Conservation (phyloP, 2,888 invertebrate species). For the Xylota segnis region DNA sequence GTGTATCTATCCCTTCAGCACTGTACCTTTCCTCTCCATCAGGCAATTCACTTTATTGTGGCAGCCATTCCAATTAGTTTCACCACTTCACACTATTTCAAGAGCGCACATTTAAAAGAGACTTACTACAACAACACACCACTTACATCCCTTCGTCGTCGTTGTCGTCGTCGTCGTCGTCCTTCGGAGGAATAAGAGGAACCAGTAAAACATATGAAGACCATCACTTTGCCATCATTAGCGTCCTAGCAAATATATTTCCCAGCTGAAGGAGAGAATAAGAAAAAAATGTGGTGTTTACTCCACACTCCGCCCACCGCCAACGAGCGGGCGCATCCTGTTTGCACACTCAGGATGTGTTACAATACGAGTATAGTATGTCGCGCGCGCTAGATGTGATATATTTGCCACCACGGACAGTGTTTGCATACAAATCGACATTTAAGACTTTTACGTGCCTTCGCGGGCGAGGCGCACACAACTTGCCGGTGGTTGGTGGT, state of each 20-base stretch:
- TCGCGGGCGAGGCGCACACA: constrained; percentile 7
- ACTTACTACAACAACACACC: not conserved
- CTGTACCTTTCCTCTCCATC: constrained; percentile 34
- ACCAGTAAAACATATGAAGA: constrained; percentile 65
- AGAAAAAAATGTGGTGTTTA: too few relatives aligned
- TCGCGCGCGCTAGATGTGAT: constrained; percentile 60
- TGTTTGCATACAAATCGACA: constrained; percentile 77
- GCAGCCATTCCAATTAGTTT: constrained; percentile 71
- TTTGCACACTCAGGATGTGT: constrained; percentile 49
- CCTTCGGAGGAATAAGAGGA: not conserved
- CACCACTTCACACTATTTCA: constrained; percentile 60
- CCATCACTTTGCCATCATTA: constrained; percentile 75
- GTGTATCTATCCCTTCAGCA: constrained; percentile 11
- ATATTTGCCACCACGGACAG: constrained; percentile 74
- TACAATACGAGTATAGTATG: constrained; percentile 41
- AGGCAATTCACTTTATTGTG: constrained; percentile 68
- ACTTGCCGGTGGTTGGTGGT: not conserved
- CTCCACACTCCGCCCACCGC: constrained; percentile 5
- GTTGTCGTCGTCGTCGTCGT: not conserved
- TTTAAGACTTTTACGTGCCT: constrained; percentile 73
- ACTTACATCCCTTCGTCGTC: not conserved
- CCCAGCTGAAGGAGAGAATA: constrained; percentile 20
- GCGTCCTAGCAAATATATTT: constrained; percentile 64
- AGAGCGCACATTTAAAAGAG: constrained; percentile 37
- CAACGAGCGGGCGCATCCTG: not conserved